phyloP scores from a whole-genome alignment of 2,113 vertebrate species.

The Chionodraco myersi region DNA sequence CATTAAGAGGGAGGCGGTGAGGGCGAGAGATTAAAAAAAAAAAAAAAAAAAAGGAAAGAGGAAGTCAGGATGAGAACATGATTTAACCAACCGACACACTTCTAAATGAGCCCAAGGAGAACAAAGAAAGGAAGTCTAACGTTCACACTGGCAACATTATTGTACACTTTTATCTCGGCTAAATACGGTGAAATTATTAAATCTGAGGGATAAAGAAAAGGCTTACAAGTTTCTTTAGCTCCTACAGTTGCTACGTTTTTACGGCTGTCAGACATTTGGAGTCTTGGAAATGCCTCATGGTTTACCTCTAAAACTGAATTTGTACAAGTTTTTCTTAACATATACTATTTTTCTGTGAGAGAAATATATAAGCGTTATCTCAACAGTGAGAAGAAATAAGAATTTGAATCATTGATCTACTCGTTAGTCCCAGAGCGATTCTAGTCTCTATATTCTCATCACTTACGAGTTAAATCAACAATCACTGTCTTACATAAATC shows the following conservation, averaged over 20 bases:
- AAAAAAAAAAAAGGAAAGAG: constrained; percentile 22
- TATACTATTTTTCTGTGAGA: constrained; percentile 7
- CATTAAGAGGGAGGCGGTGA: constrained; percentile 49
- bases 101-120: constrained; percentile 18
- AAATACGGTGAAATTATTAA: constrained; percentile 7
- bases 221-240: too few species aligned
- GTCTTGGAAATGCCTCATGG: neutral
- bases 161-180: constrained; percentile 12
- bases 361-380: constrained; percentile 19
- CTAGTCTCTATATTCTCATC: constrained; percentile 5
- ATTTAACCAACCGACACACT: constrained; percentile 30
- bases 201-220: neutral
- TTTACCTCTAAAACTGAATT: neutral
- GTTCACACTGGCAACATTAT: neutral
- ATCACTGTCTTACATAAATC: neutral
- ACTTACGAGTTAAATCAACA: constrained; percentile 13
- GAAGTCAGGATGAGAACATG: constrained; percentile 40
- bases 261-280: neutral
- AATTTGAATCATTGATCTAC: constrained; percentile 18
- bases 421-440: neutral
- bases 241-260: too few species aligned
- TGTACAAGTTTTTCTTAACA: neutral
- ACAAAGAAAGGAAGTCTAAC: constrained; percentile 27
- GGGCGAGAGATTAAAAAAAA: constrained; percentile 13
- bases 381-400: constrained; percentile 25